phyloP scores from a whole-genome alignment of 2,797 vertebrate genomes.

The Thamnophis elegans region DNA sequence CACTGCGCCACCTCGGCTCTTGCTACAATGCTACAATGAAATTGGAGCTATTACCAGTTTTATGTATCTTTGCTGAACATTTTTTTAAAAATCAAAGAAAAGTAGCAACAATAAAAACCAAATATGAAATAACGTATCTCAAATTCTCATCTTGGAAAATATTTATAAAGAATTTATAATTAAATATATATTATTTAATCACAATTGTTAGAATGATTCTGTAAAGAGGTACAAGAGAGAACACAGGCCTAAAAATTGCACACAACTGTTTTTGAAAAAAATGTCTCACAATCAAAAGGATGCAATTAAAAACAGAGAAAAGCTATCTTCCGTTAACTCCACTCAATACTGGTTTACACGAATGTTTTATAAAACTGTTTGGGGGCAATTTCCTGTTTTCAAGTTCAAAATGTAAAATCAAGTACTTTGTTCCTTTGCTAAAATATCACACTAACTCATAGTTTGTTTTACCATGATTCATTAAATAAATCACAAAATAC shows the following conservation, averaged over 20 bases:
- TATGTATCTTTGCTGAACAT: neutral
- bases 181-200: neutral
- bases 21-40: neutral
- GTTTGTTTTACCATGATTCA: neutral
- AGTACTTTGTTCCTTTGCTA: neutral
- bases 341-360: neutral
- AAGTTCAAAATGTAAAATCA: neutral
- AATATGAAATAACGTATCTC: neutral
- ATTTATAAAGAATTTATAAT: neutral
- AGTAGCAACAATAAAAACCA: neutral
- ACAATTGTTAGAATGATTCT: neutral
- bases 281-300: neutral
- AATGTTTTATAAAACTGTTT: neutral
- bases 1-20: too few species aligned
- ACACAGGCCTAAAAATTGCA: neutral
- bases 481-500: neutral
- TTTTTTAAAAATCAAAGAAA: neutral
- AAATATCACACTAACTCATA: neutral
- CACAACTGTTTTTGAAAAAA: neutral
- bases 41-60: conserved; percentile 22
- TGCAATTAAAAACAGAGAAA: neutral
- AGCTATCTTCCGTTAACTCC: neutral
- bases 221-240: neutral
- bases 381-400: neutral
- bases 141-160: neutral